Base-by-base conservation (phyloP, 2,113 vertebrate species). In the Trochalopteron elliotii region DNA sequence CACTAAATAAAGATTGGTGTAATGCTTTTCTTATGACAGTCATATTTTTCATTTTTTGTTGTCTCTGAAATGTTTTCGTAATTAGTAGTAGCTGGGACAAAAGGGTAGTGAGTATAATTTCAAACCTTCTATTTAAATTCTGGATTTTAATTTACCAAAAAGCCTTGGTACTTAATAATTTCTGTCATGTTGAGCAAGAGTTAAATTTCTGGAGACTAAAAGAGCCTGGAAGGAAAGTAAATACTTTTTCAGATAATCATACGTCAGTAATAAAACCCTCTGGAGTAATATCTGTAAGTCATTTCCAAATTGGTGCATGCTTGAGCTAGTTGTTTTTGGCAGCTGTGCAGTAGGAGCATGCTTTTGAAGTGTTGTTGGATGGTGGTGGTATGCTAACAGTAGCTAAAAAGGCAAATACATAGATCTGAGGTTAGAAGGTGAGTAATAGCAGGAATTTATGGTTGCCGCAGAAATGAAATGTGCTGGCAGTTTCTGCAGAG, bases 341-440 rank as follows among this genome's bases (percentile, higher is more conserved):
- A 93, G 24, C 39, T 74, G 35, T 88, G 57, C 33, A 88, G 37
- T 44, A 65, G 35, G 21, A 94, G 24, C 42, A 19, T 83, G 45
- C 42, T 83, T 93, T 90, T 92, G 56, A 82, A 80, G 24, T 80
- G 59, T 49, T 7, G 3, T 77, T 80, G 60, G 17, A 83, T 86
- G 35, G 19, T 81, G 75, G 33, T 5, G 5, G 35, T 44, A n/a
- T 77, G 45, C 39, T 88, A 76, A 71, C 45, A 69, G 84, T 85
- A 96, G 47, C 50, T 83, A 55, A 76, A 86, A 87, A 83, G 52
- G 21, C 45, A 83, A 85, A 70, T 45, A 70, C 0, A 1, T 50
- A 76, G 31, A 61, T 91, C 76, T 85, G 71, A 89, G 56, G 42
- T 88, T 95, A 90, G 61, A 72, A 94, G 69, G 87, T 90, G 47